Conservation (phyloP, 2,797 vertebrate species). For the Characodon lateralis region DNA sequence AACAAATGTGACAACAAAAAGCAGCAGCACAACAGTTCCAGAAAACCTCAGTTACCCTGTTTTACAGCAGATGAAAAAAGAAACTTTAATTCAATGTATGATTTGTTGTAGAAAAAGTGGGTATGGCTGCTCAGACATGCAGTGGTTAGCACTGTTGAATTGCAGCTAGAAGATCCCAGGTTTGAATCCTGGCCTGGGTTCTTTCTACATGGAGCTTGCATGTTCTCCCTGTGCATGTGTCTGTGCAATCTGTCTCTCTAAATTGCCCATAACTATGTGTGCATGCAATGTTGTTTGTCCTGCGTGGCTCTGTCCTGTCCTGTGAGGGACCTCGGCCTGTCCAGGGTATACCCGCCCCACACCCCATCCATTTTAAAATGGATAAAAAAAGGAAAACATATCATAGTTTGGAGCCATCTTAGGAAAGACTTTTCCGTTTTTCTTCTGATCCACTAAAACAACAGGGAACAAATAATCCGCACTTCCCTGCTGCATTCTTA, state of each 20-base stretch:
- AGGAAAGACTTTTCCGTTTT: too few relatives aligned
- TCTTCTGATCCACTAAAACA: too few relatives aligned
- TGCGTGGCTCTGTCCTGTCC: neutral
- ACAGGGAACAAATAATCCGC: too few relatives aligned
- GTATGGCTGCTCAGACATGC: neutral
- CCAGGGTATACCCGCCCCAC: too few relatives aligned
- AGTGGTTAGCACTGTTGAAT: neutral
- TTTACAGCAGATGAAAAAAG: neutral
- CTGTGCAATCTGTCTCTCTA: neutral
- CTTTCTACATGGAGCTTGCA: neutral
- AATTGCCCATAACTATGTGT: neutral
- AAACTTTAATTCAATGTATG: conserved; percentile 1
- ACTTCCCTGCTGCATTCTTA: too few relatives aligned
- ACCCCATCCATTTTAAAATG: too few relatives aligned
- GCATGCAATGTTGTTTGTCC: neutral
- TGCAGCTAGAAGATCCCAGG: neutral
- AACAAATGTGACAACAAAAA: neutral
- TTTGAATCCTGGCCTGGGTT: neutral
- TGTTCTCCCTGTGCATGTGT: too few relatives aligned
- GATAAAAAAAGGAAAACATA: too few relatives aligned
- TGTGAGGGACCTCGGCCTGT: neutral
- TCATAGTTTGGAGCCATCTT: too few relatives aligned
- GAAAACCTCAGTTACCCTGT: neutral
- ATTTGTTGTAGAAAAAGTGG: neutral
- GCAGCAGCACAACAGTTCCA: neutral